Evolutionary conservation across 2,888 invertebrate species (phyloP).

Genomic region (Gasteruption jaculator): DNA sequence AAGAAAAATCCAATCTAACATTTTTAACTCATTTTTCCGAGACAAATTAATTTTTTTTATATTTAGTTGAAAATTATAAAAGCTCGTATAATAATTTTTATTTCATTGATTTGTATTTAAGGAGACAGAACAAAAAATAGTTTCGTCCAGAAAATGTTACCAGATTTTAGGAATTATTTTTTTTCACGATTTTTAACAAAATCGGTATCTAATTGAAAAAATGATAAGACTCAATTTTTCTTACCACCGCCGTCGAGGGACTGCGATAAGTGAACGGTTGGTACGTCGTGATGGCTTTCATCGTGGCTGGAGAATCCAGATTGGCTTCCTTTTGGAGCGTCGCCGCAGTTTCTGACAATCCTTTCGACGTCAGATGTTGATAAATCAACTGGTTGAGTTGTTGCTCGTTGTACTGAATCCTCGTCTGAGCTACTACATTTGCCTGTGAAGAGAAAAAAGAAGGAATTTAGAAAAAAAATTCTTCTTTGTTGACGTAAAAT

Average conservation of each 20-base stretch:
- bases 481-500: no score
- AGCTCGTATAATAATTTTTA: no score
- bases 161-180: no score
- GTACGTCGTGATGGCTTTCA: conserved; percentile 43
- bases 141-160: no score
- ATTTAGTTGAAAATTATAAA: no score
- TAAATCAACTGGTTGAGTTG: conserved; percentile 90
- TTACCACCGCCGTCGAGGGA: conserved; percentile 37
- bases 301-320: conserved; percentile 58
- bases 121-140: no score
- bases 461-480: no score
- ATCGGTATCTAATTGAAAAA: conserved; percentile 8
- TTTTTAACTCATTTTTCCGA: conserved; percentile 17
- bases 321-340: conserved; percentile 74
- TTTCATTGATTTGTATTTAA: no score
- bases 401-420: conserved; percentile 90
- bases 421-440: conserved; percentile 93
- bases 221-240: no score
- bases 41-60: no score
- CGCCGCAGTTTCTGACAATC: conserved; percentile 68
- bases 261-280: conserved; percentile 46
- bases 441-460: conserved; percentile 61
- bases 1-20: background rate
- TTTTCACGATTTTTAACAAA: conserved; percentile 1
- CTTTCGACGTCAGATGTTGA: conserved; percentile 77